These are phyloP conservation scores for Lampris incognitus DNA, from an alignment of 2,113 vertebrate species.

Conservation along the genomic window DNA sequence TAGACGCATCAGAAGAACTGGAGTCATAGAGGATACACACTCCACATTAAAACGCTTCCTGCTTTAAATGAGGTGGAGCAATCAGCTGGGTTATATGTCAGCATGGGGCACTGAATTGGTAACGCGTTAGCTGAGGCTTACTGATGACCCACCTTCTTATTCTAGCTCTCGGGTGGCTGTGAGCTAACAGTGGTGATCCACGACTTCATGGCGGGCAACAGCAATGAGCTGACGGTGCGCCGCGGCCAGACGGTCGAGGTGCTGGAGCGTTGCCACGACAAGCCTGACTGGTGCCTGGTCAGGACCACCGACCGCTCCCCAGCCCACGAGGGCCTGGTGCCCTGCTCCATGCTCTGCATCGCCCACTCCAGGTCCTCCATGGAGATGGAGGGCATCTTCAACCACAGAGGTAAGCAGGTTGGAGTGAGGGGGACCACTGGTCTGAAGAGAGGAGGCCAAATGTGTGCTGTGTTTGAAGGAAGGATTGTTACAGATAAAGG, in stretches of 20 bases:
- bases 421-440: background rate
- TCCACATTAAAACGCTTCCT: background rate
- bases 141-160: background rate
- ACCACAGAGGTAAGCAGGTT: constrained; percentile 92
- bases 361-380: constrained; percentile 97
- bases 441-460: background rate
- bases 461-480: background rate
- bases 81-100: too few species aligned
- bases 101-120: too few species aligned
- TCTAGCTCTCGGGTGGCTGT: constrained; percentile 95
- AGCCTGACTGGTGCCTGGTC: constrained; percentile 97
- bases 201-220: constrained; percentile 96
- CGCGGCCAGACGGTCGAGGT: constrained; percentile 98
- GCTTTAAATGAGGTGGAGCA: too few species aligned
- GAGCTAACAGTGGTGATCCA: constrained; percentile 98
- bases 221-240: constrained; percentile 94
- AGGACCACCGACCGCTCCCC: constrained; percentile 96
- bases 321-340: constrained; percentile 93
- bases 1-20: background rate
- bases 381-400: constrained; percentile 99
- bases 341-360: constrained; percentile 96
- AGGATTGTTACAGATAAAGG: too few species aligned
- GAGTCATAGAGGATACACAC: background rate
- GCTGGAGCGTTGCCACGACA: constrained; percentile 94
- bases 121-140: background rate